A percentile compares a stretch with the other conserved stretches of the same genome.
Evolutionary conservation across 2,113 vertebrate species (phyloP).

Genomic region (Rissa tridactyla): DNA sequence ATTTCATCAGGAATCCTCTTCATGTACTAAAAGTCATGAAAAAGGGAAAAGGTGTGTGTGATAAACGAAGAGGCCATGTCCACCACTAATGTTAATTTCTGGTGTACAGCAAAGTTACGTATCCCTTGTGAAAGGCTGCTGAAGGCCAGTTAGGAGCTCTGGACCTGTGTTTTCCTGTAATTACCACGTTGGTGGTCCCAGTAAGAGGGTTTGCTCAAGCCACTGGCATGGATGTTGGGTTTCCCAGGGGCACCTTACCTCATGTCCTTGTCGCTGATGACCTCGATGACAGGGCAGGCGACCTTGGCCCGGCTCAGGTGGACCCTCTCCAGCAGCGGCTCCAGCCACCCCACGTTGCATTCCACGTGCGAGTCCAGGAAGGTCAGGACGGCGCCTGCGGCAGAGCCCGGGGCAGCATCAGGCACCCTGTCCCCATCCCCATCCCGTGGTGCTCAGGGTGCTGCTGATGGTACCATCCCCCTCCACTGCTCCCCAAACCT

Average conservation of each 20-base stretch:
- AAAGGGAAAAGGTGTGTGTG: not conserved
- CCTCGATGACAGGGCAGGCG: conserved; percentile 95
- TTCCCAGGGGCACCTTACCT: conserved; percentile 70
- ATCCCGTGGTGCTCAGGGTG: fast-evolving
- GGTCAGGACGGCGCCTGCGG: conserved; percentile 87
- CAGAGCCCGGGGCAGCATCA: not conserved
- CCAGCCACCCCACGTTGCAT: conserved; percentile 96
- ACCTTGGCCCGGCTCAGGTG: conserved; percentile 85
- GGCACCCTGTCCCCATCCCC: not conserved
- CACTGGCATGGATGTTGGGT: fast-evolving
- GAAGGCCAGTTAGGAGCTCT: not conserved
- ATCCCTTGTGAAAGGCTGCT: fast-evolving
- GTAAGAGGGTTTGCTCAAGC: not conserved
- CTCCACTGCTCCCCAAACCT: not conserved
- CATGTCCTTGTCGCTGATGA: conserved; percentile 96
- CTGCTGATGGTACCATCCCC: fast-evolving
- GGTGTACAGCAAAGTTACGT: fast-evolving
- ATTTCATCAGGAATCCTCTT: conserved; percentile 14
- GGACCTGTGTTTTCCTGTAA: fast-evolving
- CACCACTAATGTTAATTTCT: fast-evolving
- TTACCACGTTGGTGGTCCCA: fast-evolving
- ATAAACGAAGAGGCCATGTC: fast-evolving
- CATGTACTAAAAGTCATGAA: not conserved
- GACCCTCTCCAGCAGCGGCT: conserved; percentile 91
- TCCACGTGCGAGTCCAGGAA: conserved; percentile 97